phyloP scores from a whole-genome alignment of 2,888 invertebrate species.

The Escarpia spicata region DNA sequence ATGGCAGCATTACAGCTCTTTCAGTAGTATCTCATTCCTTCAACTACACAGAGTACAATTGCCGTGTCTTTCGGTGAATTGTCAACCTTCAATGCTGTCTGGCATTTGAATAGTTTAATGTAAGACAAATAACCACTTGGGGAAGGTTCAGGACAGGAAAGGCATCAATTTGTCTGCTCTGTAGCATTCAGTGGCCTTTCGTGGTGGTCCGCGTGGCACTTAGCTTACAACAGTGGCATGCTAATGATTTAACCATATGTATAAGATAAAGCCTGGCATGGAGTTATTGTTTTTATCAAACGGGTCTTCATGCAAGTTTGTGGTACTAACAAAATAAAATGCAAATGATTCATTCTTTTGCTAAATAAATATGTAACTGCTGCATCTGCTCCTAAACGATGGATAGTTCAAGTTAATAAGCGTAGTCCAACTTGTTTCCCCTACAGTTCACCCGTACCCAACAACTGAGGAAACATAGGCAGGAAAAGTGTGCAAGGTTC shows the following conservation, averaged over 20 bases:
- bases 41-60: neutral
- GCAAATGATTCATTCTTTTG: no score
- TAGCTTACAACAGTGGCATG: neutral
- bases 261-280: neutral
- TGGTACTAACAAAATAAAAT: no score
- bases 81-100: neutral
- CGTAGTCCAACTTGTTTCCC: no score
- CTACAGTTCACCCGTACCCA: no score
- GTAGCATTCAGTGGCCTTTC: neutral
- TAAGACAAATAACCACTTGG: conserved; percentile 6
- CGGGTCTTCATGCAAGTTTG: no score
- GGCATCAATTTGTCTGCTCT: neutral
- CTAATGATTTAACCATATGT: neutral
- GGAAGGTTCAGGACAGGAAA: neutral
- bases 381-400: no score
- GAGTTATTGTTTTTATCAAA: neutral
- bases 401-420: no score
- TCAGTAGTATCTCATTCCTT: neutral
- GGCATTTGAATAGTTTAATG: neutral
- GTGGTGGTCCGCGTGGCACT: neutral
- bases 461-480: no score
- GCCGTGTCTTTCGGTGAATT: neutral
- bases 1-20: neutral
- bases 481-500: no score
- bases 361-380: no score